Evolutionary conservation across 2,888 invertebrate genomes (phyloP).

Genomic region (Agrilus mali): DNA sequence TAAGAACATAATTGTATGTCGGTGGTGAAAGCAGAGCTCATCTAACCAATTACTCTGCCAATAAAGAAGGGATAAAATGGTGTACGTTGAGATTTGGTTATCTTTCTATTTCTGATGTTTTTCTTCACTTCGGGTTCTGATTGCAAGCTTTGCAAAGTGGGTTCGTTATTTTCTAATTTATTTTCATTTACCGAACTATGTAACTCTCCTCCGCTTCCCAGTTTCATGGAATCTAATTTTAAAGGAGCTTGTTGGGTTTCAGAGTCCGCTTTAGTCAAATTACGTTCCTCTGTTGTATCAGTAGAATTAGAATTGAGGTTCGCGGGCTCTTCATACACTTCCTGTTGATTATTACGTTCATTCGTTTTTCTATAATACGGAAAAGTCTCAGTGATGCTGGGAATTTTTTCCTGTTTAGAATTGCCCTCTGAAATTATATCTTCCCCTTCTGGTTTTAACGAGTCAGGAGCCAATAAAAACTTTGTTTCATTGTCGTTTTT

Average conservation of each 20-base stretch:
- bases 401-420: too few species aligned
- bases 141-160: background rate
- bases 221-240: too few species aligned
- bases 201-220: too few species aligned
- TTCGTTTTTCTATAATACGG: too few species aligned
- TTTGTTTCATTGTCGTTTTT: too few species aligned
- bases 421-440: too few species aligned
- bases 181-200: too few species aligned
- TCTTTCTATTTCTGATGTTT: slow-evolving; percentile 35
- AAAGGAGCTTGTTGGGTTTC: slow-evolving; percentile 2
- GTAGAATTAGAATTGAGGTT: background rate
- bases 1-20: background rate
- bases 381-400: too few species aligned
- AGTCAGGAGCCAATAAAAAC: too few species aligned
- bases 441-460: too few species aligned
- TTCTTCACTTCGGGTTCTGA: slow-evolving; percentile 21
- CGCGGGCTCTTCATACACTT: background rate
- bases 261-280: slow-evolving; percentile 17
- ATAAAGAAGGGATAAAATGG: slow-evolving; percentile 43
- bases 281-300: slow-evolving; percentile 16
- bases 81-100: slow-evolving; percentile 36
- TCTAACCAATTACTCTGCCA: slow-evolving; percentile 38
- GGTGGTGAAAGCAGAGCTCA: background rate
- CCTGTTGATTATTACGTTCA: background rate
- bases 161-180: slow-evolving; percentile 8